These are phyloP conservation scores for Ceryle rudis DNA, from an alignment of 2,797 vertebrate genomes.

Conservation along the genomic window DNA sequence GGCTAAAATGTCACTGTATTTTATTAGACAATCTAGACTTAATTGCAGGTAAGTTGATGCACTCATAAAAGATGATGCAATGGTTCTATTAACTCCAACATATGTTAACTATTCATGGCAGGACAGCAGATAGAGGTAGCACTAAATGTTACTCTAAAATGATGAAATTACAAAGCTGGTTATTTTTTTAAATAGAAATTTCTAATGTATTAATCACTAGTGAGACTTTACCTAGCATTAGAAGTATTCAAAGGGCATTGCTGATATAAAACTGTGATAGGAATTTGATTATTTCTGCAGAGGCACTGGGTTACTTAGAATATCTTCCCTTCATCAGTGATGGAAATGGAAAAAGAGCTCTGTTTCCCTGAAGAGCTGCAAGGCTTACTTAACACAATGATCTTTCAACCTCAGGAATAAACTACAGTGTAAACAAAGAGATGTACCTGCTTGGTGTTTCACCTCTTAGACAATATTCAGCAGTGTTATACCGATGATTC, in stretches of 20 bases:
- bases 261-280: background rate
- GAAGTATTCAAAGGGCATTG: background rate
- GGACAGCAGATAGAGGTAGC: background rate
- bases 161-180: background rate
- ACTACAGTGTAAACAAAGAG: background rate
- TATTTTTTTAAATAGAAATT: background rate
- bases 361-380: background rate
- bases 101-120: slow-evolving; percentile 48
- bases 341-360: background rate
- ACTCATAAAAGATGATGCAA: slow-evolving; percentile 77
- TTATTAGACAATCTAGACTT: slow-evolving; percentile 79
- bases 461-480: background rate
- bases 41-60: slow-evolving; percentile 79
- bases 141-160: background rate
- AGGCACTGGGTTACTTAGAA: background rate
- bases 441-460: background rate
- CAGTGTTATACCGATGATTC: background rate
- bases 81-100: slow-evolving; percentile 41
- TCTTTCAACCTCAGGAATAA: background rate
- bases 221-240: background rate
- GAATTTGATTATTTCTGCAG: background rate
- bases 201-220: background rate
- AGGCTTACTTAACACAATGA: background rate
- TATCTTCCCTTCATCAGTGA: background rate
- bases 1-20: slow-evolving; percentile 80